Conservation (phyloP, 2,888 invertebrate species). For the Drosophila fulvimacula region DNA sequence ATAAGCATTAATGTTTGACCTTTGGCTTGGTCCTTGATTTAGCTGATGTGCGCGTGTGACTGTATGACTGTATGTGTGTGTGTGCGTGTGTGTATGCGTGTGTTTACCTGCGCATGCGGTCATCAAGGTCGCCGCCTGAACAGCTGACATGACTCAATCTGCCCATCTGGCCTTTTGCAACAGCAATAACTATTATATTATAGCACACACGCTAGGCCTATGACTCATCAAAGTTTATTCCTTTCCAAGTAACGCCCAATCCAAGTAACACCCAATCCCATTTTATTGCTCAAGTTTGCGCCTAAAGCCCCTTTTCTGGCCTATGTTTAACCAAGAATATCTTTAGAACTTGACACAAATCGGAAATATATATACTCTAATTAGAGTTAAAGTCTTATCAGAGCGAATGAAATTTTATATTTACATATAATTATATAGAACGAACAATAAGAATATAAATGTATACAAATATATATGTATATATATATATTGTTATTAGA, state of each 20-base stretch:
- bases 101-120: slow-evolving; percentile 71
- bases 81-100: slow-evolving; percentile 23
- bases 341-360: neutral
- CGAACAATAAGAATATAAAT: neutral
- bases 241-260: neutral
- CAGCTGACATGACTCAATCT: slow-evolving; percentile 59
- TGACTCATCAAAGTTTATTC: slow-evolving; percentile 30
- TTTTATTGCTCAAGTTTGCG: neutral
- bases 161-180: slow-evolving; percentile 9
- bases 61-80: slow-evolving; percentile 4
- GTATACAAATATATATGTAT: neutral
- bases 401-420: neutral
- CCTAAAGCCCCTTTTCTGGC: too few relatives aligned
- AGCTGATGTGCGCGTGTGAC: slow-evolving; percentile 1
- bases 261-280: too few relatives aligned
- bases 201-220: slow-evolving; percentile 13
- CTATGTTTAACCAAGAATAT: neutral
- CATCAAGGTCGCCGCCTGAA: slow-evolving; percentile 66
- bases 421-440: neutral
- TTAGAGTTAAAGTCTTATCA: slow-evolving; percentile 8
- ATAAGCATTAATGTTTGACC: slow-evolving; percentile 42
- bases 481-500: neutral
- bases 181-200: neutral
- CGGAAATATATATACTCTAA: neutral
- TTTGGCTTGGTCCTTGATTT: slow-evolving; percentile 45